Conservation (phyloP, 2,888 invertebrate species). For the Caenorhabditis sp. region DNA sequence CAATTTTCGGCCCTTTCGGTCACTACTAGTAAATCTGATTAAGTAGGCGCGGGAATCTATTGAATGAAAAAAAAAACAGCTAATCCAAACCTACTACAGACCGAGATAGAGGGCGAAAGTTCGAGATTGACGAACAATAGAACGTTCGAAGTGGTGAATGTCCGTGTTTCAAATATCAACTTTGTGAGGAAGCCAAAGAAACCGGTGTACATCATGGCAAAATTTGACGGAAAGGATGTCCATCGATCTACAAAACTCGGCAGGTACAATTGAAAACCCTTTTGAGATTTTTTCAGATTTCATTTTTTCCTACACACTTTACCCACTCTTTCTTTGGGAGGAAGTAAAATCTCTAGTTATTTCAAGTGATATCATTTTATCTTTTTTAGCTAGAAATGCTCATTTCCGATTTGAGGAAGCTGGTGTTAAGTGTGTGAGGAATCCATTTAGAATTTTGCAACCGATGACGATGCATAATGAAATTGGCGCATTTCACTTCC, state of each 20-base stretch:
- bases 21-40: background rate
- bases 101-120: conserved; percentile 9
- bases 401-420: conserved; percentile 36
- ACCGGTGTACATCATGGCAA: conserved; percentile 66
- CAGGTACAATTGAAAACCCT: conserved; percentile 14
- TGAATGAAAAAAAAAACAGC: background rate
- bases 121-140: conserved; percentile 35
- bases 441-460: background rate
- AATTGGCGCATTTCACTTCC: conserved; percentile 36
- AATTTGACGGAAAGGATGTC: conserved; percentile 67
- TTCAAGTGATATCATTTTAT: conserved; percentile 18
- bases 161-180: conserved; percentile 41
- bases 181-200: conserved; percentile 53
- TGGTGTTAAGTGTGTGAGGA: no score
- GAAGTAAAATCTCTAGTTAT: background rate
- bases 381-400: background rate
- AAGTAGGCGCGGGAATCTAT: background rate
- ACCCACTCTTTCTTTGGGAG: no score
- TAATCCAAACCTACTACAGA: conserved; percentile 22
- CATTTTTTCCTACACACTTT: no score
- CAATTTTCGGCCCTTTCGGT: background rate
- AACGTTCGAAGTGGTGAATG: conserved; percentile 51
- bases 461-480: conserved; percentile 19
- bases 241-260: conserved; percentile 58
- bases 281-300: background rate